Base-by-base conservation (phyloP, 2,888 invertebrate genomes). In the Drosophila nigricruria region DNA sequence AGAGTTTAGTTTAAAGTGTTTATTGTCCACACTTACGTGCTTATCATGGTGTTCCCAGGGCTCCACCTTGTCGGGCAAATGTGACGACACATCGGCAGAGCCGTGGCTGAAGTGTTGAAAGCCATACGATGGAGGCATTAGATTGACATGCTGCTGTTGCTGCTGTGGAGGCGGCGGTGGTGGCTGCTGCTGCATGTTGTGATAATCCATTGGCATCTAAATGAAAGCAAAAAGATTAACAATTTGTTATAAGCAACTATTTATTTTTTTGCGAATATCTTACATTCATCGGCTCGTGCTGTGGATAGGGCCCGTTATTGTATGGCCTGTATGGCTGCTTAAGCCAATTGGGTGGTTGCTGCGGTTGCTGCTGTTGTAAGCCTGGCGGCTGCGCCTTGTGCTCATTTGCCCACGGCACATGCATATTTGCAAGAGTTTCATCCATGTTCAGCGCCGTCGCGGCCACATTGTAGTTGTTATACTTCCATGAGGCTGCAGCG, bases 41-140 rank as follows among this genome's bases (percentile, higher is more conserved):
- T 93, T 93, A 60, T 93, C 93, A 73, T 92, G 92, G 81, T 93
- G 93, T 81, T 93, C 93, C 93, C 93, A 93, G 66, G 87, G 82
- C 77, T 93, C 93, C 64, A 92, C 89, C 79, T 93, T 93, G 25
- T 93, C 92, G 32, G 92, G 90, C 86, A 92, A 88, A 60, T 89
- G 91, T 36, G 89, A 91, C 18, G 85, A 60, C 72, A 91, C 89
- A 57, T 91, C 90, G 40, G 87, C 86, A n/a, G 89, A 79, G 45
- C 88, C 73, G n/a, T 80, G 88, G 8, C 91, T 88, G 73, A 89
- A 92, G 40, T 92, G 92, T 52, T 91, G 91, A 84, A 92, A 92
- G 59, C 88, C 89, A 75, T 91, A 92, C 3, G 87, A 74, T 18
- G 91, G 86, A 61, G 90, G 93, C 87, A 93, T 92, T 60, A 93